These are phyloP conservation scores for Brachyhypopomus occidentalis DNA, from an alignment of 2,113 vertebrate species.

Conservation along the genomic window DNA sequence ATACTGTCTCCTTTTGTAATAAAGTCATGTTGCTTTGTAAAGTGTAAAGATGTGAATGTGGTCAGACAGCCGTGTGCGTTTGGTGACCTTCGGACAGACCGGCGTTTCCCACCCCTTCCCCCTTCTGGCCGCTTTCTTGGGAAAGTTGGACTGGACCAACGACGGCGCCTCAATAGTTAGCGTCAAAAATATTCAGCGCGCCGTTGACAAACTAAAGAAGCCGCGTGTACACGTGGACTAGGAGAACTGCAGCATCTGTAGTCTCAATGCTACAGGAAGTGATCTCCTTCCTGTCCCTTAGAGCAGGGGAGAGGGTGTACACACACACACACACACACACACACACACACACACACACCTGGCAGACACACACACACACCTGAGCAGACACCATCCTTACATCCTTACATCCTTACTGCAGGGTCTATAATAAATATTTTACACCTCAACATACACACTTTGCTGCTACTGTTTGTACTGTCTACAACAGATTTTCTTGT, in stretches of 20 bases:
- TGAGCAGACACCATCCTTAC: conserved; percentile 75
- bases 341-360: conserved; percentile 2
- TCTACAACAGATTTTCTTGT: conserved; percentile 82
- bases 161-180: conserved; percentile 17
- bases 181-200: background rate
- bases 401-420: conserved; percentile 75
- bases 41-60: conserved; percentile 46
- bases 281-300: background rate
- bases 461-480: conserved; percentile 94
- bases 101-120: conserved; percentile 64
- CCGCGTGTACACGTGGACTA: background rate
- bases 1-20: conserved; percentile 46
- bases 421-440: conserved; percentile 75
- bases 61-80: conserved; percentile 29
- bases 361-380: too few relatives aligned
- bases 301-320: background rate
- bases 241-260: background rate
- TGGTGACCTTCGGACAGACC: conserved; percentile 45
- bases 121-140: conserved; percentile 9
- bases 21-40: conserved; percentile 64
- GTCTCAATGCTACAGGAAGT: background rate
- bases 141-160: conserved; percentile 32
- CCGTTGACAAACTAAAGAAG: background rate
- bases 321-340: background rate
- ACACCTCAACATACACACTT: conserved; percentile 85